Base-by-base conservation (phyloP, 2,888 invertebrate genomes). In the Rotaria magnacalcarata region DNA sequence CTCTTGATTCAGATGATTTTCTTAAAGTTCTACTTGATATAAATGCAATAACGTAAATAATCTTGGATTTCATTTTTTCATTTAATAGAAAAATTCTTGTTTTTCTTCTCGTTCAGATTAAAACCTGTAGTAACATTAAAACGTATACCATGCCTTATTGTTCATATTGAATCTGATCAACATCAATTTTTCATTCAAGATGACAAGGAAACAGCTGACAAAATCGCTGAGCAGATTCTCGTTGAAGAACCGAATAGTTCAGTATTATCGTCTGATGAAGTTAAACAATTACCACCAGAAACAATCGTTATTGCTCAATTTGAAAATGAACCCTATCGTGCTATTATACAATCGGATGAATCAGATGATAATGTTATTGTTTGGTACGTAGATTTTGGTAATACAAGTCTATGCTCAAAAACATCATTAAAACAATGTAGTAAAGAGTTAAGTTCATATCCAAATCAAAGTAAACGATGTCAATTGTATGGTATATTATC, bases 371-470 rank as follows among this genome's bases (percentile, higher is more conserved):
- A 80, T 47, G n/a, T 80, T 47, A 47, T 47, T 47, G 47, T 80
- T n/a, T 80, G 11, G n/a, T 80, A 41, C 47, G 34, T 80, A n/a
- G 80, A 80, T 80, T 80, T 11, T 47, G 80, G 80, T 24, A 80
- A 80, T 80, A n/a, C 11, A n/a, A 47, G 16, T 47, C 47, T 21
- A n/a, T 80, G 47, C 47, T 7, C 80, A 47, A 80, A 47, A 47
- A 14, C 43, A 24, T 47, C 47, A 80, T 47, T 80, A 6, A 80
- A 80, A 47, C 8, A 11, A 24, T 80, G 80, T 80, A 47, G 47
- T 43, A 4, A 47, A 47, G 0, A 47, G n/a, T 47, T 80, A 47
- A 47, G 47, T 24, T 47, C 43, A 24, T 80, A 47, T 80, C 80
- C 47, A 47, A 10, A 43, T 80, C 43, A 43, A 80, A n/a, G 24